Conservation (phyloP, 1,140 invertebrate genomes). For the Rhopalosiphum padi region DNA sequence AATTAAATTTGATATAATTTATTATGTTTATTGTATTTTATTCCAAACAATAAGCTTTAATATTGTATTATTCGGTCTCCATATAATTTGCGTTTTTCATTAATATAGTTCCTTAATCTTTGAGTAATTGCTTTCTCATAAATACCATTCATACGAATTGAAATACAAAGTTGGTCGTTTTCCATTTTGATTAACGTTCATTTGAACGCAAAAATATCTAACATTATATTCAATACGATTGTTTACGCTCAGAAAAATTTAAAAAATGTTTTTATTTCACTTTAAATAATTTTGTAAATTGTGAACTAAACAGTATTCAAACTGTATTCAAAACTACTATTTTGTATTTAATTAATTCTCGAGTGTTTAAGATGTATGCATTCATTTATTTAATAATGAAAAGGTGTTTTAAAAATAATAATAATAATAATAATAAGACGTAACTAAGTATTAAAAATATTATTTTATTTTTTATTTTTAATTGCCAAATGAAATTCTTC, state of each 20-base stretch:
- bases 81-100: slow-evolving; percentile 10
- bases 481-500: too few relatives aligned
- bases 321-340: background rate
- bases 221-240: background rate
- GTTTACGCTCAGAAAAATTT: background rate
- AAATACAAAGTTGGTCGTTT: background rate
- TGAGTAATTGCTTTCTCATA: background rate
- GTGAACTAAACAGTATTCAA: background rate
- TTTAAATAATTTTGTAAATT: background rate
- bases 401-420: background rate
- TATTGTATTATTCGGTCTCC: background rate
- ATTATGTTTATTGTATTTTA: background rate
- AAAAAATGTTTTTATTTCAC: background rate
- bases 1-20: background rate
- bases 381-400: background rate
- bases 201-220: background rate
- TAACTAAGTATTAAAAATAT: too few relatives aligned
- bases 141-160: background rate
- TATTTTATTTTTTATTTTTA: too few relatives aligned
- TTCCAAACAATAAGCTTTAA: background rate
- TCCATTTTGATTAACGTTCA: background rate
- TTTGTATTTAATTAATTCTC: background rate
- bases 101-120: background rate
- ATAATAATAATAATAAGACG: too few relatives aligned
- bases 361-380: background rate